Percentiles rank a stretch among this genome's conserved stretches.
Conservation (phyloP, 2,888 invertebrate genomes). For the Dioctria rufipes region DNA sequence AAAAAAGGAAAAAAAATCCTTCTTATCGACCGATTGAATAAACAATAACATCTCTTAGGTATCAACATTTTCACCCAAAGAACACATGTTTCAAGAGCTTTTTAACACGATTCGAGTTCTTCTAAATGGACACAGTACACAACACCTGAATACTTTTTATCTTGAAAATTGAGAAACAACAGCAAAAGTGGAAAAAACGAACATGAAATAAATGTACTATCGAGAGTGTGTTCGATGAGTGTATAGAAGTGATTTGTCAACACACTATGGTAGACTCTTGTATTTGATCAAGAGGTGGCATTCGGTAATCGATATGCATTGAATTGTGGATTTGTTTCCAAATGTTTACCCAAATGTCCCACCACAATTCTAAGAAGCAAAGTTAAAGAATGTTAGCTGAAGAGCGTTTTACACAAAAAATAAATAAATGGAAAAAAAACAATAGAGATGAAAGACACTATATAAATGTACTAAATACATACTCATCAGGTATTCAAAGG, state of each 20-base stretch:
- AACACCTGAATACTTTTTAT: background rate
- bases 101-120: too few relatives aligned
- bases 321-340: constrained; percentile 17
- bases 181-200: background rate
- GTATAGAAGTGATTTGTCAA: constrained; percentile 9
- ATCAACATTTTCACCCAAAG: too few relatives aligned
- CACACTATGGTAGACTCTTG: background rate
- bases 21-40: too few relatives aligned
- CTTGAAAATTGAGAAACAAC: background rate
- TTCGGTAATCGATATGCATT: constrained; percentile 15
- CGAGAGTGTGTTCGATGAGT: constrained; percentile 9
- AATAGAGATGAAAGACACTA: too few relatives aligned
- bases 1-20: too few relatives aligned
- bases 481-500: too few relatives aligned
- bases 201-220: background rate
- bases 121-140: background rate
- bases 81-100: too few relatives aligned
- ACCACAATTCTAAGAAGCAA: background rate
- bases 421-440: too few relatives aligned
- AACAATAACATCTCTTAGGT: too few relatives aligned
- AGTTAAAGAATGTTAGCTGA: background rate
- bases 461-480: too few relatives aligned
- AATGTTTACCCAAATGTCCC: constrained; percentile 12
- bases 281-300: constrained; percentile 2
- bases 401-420: background rate